Evolutionary conservation across 2,888 invertebrate species (phyloP), one percentile per base, ranked within the genome.

Genomic region (Anticlea derivata): DNA sequence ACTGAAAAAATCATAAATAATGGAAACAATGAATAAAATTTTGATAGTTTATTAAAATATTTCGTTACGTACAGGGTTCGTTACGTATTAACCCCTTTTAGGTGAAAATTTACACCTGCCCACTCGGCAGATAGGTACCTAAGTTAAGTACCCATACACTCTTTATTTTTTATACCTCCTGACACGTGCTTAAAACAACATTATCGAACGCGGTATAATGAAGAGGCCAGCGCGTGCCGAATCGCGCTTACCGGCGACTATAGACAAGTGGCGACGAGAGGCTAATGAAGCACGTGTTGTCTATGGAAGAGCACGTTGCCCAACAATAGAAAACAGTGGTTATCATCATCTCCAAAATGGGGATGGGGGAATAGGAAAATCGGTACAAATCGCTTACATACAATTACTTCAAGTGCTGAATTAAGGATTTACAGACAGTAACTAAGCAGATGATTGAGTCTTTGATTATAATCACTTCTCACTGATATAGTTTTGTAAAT

Each of bases 221-320:
- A 43, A 48, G 41, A 38, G 50, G 40, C 13, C n/a, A 37, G 72
- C 82, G 73, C 82, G 83, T 82, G 83, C 81, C 79, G 73, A 80
- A 81, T 81, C 80, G 62, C 76, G 50, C 30, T 39, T 44, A 44
- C 31, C 38, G 17, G 57, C 67, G 59, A 57, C 59, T 56, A 40
- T 49, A 60, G 67, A 57, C 63, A 60, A 62, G 45, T 58, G 57
- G 51, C 54, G 48, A 47, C 44, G 60, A 79, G 80, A 63, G 76
- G 74, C 68, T 80, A 80, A 80, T 79, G 73, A 68, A 65, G 75
- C 79, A 81, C 81, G 79, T 78, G 78, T 72, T 71, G 65, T 56
- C 61, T 55, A 50, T 50, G 44, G 47, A 57, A 47, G 48, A 47
- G 47, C 51, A 44, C 50, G 55, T 44, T 48, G 48, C 11, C 43